Conservation (phyloP, 92 coral and sea anemone species). For the Hydrozoanthus gracilis region DNA sequence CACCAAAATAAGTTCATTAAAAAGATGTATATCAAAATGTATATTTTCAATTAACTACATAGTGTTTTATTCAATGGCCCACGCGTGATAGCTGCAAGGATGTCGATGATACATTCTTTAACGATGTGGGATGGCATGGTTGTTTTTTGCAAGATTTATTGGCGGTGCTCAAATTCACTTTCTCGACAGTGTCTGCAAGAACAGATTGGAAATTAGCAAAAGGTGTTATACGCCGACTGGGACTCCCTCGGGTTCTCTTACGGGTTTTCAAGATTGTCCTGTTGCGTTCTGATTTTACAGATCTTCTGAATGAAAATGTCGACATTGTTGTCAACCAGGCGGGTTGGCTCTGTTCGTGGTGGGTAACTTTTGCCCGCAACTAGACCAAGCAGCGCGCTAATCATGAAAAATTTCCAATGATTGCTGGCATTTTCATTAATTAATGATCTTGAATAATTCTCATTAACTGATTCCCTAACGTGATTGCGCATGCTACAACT, state of each 20-base stretch:
- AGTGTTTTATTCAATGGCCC: too few relatives aligned
- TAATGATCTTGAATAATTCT: neutral
- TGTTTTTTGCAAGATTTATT: constrained; percentile 18
- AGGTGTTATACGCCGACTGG: neutral
- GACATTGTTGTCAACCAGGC: too few relatives aligned
- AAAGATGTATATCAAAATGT: too few relatives aligned
- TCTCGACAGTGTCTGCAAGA: constrained; percentile 6
- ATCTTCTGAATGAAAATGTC: too few relatives aligned
- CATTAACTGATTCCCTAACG: neutral
- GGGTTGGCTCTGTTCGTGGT: neutral
- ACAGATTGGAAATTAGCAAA: constrained; percentile 24
- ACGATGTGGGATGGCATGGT: constrained; percentile 18
- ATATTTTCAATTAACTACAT: too few relatives aligned
- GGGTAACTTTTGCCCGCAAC: neutral
- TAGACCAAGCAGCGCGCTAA: neutral
- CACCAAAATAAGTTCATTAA: too few relatives aligned
- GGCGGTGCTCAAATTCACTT: constrained; percentile 9
- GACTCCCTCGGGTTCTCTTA: too few relatives aligned
- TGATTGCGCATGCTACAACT: constrained; percentile 1
- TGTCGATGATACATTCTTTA: constrained; percentile 9
- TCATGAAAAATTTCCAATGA: constrained; percentile 28
- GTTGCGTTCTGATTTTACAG: too few relatives aligned
- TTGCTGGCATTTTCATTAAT: constrained; percentile 20
- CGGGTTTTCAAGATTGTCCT: too few relatives aligned
- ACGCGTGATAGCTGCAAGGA: constrained; percentile 25